These are phyloP conservation scores for Drosophila bocki DNA, from an alignment of 1,140 invertebrate species.

Conservation along the genomic window DNA sequence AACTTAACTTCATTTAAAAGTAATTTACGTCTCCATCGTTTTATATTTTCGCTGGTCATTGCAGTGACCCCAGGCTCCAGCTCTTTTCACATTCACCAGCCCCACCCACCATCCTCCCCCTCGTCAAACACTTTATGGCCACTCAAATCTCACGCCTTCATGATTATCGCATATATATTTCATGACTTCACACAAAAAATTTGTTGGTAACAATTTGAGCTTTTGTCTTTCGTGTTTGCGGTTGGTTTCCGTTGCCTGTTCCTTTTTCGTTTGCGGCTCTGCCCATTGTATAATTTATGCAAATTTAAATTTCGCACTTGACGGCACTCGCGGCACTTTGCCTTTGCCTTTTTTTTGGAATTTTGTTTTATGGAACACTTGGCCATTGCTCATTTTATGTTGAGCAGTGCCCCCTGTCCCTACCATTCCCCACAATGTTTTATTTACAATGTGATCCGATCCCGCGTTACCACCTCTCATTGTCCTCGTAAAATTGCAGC, in stretches of 20 bases:
- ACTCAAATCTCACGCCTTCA: constrained; percentile 49
- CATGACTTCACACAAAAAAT: constrained; percentile 55
- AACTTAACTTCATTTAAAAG: constrained; percentile 29
- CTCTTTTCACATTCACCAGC: background rate
- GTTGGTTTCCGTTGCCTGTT: constrained; percentile 30
- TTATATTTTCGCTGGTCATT: constrained; percentile 30
- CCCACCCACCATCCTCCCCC: background rate
- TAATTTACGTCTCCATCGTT: constrained; percentile 2
- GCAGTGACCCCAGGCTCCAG: background rate
- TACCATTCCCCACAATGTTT: constrained; percentile 46
- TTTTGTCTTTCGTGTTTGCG: constrained; percentile 46
- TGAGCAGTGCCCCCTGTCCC: constrained; percentile 2
- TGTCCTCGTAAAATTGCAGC: constrained; percentile 36
- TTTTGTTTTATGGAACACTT: constrained; percentile 47
- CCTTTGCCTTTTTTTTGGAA: constrained; percentile 45
- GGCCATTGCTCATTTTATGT: constrained; percentile 43
- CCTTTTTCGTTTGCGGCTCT: constrained; percentile 29
- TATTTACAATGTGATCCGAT: constrained; percentile 52
- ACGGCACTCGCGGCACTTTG: constrained; percentile 56
- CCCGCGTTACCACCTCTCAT: constrained; percentile 29
- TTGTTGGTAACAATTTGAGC: constrained; percentile 35
- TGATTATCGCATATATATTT: constrained; percentile 57
- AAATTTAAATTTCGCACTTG: constrained; percentile 58
- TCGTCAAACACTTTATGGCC: constrained; percentile 50
- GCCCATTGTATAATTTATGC: constrained; percentile 58